Evolutionary conservation across 1,140 invertebrate species (phyloP).

Genomic region (Phenacoccus solenopsis): DNA sequence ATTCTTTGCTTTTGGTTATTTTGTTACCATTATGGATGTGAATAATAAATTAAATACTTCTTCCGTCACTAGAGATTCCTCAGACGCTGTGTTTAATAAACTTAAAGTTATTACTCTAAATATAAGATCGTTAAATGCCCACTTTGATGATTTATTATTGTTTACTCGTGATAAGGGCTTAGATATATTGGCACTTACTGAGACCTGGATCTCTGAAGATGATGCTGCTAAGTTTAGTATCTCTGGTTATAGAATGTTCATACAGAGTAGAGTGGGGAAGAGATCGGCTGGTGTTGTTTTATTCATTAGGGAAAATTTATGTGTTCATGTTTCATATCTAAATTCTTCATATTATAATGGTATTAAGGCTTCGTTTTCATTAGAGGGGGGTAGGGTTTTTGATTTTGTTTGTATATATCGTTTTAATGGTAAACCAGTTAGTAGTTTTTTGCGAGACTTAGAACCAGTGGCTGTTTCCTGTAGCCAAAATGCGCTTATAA

Average conservation of each 20-base stretch:
- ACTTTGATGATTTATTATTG: not conserved
- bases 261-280: not conserved
- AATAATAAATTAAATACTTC: too few relatives aligned
- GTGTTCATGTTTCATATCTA: not conserved
- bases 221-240: not conserved
- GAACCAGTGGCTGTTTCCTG: not conserved
- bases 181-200: not conserved
- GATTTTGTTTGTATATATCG: not conserved
- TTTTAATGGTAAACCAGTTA: not conserved
- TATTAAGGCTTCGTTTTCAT: not conserved
- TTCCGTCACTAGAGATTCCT: too few relatives aligned
- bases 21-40: too few relatives aligned
- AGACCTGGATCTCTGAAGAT: not conserved
- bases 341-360: not conserved
- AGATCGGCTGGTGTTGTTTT: not conserved
- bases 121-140: not conserved
- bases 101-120: too few relatives aligned
- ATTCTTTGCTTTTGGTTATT: too few relatives aligned
- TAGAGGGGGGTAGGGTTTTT: not conserved
- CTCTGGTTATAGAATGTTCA: not conserved
- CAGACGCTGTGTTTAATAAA: too few relatives aligned
- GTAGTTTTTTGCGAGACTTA: not conserved
- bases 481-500: not conserved
- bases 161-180: not conserved
- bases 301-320: not conserved